Percentiles rank a stretch among this genome's conserved stretches.
Evolutionary conservation across 2,888 invertebrate genomes (phyloP).

Genomic region (Platycheirus rosarum): DNA sequence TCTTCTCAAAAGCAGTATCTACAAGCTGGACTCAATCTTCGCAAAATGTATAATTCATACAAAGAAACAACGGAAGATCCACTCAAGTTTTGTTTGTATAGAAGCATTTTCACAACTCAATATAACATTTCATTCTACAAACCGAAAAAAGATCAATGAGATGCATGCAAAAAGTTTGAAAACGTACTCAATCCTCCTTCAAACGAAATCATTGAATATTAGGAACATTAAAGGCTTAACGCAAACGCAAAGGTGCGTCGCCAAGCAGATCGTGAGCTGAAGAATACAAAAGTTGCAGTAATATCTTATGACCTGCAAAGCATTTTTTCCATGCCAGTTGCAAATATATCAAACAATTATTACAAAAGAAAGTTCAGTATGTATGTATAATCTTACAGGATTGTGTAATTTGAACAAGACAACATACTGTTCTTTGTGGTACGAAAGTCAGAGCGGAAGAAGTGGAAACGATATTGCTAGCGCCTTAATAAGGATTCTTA

Average conservation of each 20-base stretch:
- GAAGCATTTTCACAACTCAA: not conserved
- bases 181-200: not conserved
- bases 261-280: no score
- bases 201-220: not conserved
- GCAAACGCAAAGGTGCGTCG: not conserved
- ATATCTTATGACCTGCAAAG: no score
- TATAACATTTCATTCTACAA: not conserved
- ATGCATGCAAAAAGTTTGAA: not conserved
- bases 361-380: constrained; percentile 10
- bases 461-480: no score
- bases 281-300: no score
- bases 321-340: not conserved
- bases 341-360: not conserved
- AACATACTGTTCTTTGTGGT: no score
- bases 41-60: not conserved
- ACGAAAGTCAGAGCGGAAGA: no score
- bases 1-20: constrained; percentile 1
- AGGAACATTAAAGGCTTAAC: constrained; percentile 2
- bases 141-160: not conserved
- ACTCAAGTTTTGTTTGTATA: not conserved
- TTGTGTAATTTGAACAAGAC: no score
- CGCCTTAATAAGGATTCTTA: no score
- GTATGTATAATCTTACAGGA: constrained; percentile 16
- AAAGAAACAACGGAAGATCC: not conserved
- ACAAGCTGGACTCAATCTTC: not conserved